A percentile compares a stretch with the other conserved stretches of the same genome.
Conservation (phyloP, 2,888 invertebrate genomes). For the Rotaria sp. region DNA sequence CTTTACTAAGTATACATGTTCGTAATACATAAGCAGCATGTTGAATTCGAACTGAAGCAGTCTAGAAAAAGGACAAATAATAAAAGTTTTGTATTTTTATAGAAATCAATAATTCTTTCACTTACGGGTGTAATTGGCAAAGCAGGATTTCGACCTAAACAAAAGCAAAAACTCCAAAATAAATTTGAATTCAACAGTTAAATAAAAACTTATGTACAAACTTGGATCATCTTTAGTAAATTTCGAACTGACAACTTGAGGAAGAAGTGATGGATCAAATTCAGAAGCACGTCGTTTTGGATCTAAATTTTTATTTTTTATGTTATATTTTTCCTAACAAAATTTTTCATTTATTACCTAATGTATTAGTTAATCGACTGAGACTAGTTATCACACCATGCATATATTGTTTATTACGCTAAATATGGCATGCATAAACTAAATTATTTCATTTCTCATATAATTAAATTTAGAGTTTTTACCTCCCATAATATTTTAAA, state of each 20-base stretch:
- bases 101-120: background rate
- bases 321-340: background rate
- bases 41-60: slow-evolving; percentile 64
- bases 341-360: background rate
- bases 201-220: background rate
- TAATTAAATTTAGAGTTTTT: slow-evolving; percentile 47
- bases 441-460: no score
- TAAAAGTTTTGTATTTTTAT: background rate
- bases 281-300: slow-evolving; percentile 39
- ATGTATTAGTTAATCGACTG: slow-evolving; percentile 31
- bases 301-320: background rate
- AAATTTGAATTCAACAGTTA: background rate
- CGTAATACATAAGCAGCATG: slow-evolving; percentile 67
- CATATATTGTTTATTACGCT: slow-evolving; percentile 41
- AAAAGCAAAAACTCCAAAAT: background rate
- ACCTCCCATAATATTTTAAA: slow-evolving; percentile 73
- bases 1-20: slow-evolving; percentile 63
- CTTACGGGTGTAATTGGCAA: slow-evolving; percentile 49
- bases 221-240: slow-evolving; percentile 33
- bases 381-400: slow-evolving; percentile 39
- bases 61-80: slow-evolving; percentile 43
- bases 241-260: slow-evolving; percentile 25
- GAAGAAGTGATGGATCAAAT: slow-evolving; percentile 39
- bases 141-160: slow-evolving; percentile 46
- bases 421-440: no score